Conservation (phyloP, 1,140 invertebrate species). For the Chironomus tepperi region DNA sequence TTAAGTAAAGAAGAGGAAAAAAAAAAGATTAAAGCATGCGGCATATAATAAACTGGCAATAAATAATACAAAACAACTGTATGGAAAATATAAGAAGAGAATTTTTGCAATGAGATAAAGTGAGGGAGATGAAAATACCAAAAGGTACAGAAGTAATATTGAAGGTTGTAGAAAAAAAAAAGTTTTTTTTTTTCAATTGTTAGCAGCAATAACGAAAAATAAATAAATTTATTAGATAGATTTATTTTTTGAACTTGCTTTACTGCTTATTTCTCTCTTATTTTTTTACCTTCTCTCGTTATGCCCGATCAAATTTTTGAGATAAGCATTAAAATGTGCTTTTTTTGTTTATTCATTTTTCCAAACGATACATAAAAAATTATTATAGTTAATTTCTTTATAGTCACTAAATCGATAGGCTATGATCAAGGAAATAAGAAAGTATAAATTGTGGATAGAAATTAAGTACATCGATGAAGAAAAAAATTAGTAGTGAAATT, state of each 20-base stretch:
- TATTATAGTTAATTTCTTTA: slow-evolving; percentile 10
- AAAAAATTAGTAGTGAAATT: not conserved
- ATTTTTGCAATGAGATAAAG: too few relatives aligned
- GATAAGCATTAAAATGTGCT: not conserved
- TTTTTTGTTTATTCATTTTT: not conserved
- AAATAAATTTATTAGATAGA: slow-evolving; percentile 1
- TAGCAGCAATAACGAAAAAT: too few relatives aligned
- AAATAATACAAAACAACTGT: slow-evolving; percentile 4
- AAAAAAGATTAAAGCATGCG: slow-evolving; percentile 4
- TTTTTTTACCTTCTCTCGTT: not conserved
- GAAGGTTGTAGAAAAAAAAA: too few relatives aligned
- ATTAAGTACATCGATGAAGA: not conserved
- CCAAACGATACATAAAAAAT: not conserved
- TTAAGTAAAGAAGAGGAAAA: slow-evolving; percentile 2
- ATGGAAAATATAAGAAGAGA: too few relatives aligned
- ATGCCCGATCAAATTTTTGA: slow-evolving; percentile 2
- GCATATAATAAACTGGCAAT: slow-evolving; percentile 11
- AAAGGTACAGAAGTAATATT: too few relatives aligned
- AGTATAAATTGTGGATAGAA: not conserved
- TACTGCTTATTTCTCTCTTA: not conserved
- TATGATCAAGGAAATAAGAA: slow-evolving; percentile 7
- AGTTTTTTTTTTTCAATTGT: too few relatives aligned
- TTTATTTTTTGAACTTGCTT: not conserved
- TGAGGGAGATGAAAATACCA: too few relatives aligned
- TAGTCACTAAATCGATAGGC: not conserved